Conservation (phyloP, 2,797 vertebrate species). For the Poecilia velifera region DNA sequence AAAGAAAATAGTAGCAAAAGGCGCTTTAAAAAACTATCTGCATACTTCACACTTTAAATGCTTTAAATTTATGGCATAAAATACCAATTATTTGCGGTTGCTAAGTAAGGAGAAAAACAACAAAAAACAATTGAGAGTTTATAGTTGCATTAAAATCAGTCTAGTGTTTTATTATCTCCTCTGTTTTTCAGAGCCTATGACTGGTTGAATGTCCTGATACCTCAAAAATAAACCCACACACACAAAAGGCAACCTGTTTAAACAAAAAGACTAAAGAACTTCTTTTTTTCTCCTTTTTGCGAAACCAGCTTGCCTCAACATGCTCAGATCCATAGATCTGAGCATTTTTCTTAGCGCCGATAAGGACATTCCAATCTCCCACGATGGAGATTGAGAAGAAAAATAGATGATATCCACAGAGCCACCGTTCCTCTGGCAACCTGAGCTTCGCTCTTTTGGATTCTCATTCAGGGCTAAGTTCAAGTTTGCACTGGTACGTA, state of each 20-base stretch:
- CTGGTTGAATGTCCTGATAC: not conserved
- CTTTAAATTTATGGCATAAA: not conserved
- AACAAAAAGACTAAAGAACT: not conserved
- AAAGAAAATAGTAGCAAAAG: not conserved
- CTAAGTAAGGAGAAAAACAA: not conserved
- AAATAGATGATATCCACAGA: slow-evolving; percentile 48
- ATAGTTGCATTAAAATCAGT: not conserved
- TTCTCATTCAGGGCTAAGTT: not conserved
- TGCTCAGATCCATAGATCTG: slow-evolving; percentile 14
- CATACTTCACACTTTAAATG: not conserved
- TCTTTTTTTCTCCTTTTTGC: not conserved
- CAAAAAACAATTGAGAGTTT: not conserved
- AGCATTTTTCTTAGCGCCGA: slow-evolving; percentile 20
- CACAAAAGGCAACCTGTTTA: not conserved
- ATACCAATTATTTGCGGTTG: not conserved
- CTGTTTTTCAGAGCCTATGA: not conserved
- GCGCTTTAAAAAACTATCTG: not conserved
- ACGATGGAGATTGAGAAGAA: slow-evolving; percentile 32
- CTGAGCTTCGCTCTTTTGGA: slow-evolving; percentile 42
- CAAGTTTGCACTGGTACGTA: not conserved
- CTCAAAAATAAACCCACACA: not conserved
- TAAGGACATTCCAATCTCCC: slow-evolving; percentile 28
- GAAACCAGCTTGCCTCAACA: slow-evolving; percentile 24
- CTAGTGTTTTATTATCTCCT: not conserved
- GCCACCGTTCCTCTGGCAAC: slow-evolving; percentile 46